Evolutionary conservation across 2,888 invertebrate genomes (phyloP), one percentile per base, ranked within the genome.

Genomic region (Schizaphis graminum): DNA sequence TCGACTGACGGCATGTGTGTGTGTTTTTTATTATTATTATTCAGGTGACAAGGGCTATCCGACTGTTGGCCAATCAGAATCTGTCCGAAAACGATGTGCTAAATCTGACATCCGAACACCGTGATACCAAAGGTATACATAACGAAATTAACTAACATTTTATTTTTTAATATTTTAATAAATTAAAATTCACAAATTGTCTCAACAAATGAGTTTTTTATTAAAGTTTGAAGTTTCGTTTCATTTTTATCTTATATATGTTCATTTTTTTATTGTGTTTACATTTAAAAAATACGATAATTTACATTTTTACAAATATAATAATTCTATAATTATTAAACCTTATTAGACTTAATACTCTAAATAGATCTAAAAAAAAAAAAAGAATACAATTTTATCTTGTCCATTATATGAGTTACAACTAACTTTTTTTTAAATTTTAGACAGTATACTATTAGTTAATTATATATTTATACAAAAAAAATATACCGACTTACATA

Each of bases 21-120:
- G 47, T 92, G 44, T 84, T 91, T 91, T 53, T 86, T 93, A 95
- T 95, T 95, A 95, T 95, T 94, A 95, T 95, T 95, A 95, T 95
- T 5, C 95, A 97, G 97, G 96, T 97, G 91, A 96, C 97, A 95
- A 96, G 97, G 95, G 97, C 97, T 89, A 97, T 97, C 95, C 96
- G 97, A 95, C 96, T 97, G 95, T 96, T 97, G 95, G 96, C 96
- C 13, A 96, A 96, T 95, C 96, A 96, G 95, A 96, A 96, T 95
- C 95, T 96, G 94, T 96, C 96, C 47, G 95, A 96, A 94, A 96
- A 96, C 86, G 97, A 97, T 95, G 95, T 97, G 95, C 95, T 91
- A 35, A 88, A 77, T 28, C 49, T 85, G 26, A 84, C 44, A 49
- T 53, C 92, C 16, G 92, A 89, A 61, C 47, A 84, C 24, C 57